A percentile compares a stretch with the other conserved stretches of the same genome.
These are phyloP conservation scores for Nyctalus aviator DNA, from an alignment of 2,797 vertebrate genomes.

Conservation along the genomic window DNA sequence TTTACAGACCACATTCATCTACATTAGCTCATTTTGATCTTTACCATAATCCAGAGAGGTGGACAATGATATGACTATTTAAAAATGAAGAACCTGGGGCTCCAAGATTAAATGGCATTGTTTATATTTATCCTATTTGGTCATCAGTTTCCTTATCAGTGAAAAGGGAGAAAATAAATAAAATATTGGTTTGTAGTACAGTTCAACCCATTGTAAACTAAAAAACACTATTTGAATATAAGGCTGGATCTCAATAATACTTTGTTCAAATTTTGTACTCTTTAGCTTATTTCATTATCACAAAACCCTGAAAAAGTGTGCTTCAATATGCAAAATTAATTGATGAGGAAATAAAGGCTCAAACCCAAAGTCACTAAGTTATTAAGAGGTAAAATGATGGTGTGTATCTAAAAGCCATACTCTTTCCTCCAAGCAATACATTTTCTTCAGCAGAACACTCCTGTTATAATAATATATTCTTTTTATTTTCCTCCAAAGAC, in stretches of 20 bases:
- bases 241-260: not conserved
- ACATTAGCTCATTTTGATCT: not conserved
- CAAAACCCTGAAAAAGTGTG: not conserved
- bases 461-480: not conserved
- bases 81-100: not conserved
- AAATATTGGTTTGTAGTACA: conserved; percentile 6
- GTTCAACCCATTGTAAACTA: not conserved
- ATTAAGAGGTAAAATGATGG: conserved; percentile 5
- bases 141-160: conserved; percentile 21
- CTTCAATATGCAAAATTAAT: conserved; percentile 42
- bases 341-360: not conserved
- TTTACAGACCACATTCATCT: not conserved
- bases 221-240: not conserved
- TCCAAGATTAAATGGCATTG: not conserved
- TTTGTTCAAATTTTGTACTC: not conserved
- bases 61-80: not conserved
- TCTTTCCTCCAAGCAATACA: not conserved
- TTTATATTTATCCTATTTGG: not conserved
- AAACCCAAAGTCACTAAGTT: conserved; percentile 7
- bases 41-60: not conserved
- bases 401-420: not conserved
- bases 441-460: not conserved
- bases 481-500: conserved; percentile 58
- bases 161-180: not conserved
- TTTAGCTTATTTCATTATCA: conserved; percentile 51